Percentiles rank a stretch among this genome's conserved stretches.
phyloP scores from a whole-genome alignment of 2,113 vertebrate genomes.

The Blennius ocellaris region DNA sequence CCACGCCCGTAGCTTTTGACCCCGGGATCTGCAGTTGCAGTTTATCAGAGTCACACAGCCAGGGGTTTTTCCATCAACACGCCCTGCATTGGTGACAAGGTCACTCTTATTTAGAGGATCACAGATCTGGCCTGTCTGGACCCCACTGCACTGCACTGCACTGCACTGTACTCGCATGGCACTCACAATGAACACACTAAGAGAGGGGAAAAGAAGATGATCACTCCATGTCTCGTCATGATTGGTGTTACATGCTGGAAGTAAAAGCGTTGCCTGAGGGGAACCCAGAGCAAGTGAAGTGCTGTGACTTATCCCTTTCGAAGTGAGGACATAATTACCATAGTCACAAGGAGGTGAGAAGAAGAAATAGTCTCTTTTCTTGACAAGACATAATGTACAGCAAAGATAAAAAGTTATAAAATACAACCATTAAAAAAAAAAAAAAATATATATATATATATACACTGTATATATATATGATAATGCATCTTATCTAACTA shows the following conservation, averaged over 20 bases:
- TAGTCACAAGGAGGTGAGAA: background rate
- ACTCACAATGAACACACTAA: constrained; percentile 5
- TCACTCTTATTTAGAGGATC: constrained; percentile 18
- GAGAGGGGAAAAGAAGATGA: background rate
- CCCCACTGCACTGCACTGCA: constrained; percentile 11
- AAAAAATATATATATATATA: no score
- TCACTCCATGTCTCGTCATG: background rate
- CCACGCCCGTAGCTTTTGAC: constrained; percentile 30
- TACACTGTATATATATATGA: no score
- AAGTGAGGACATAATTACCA: background rate
- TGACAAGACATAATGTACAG: no score
- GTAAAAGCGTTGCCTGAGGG: background rate
- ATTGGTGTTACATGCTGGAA: background rate
- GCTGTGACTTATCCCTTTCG: background rate
- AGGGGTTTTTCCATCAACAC: constrained; percentile 27
- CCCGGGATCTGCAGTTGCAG: constrained; percentile 37
- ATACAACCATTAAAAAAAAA: no score
- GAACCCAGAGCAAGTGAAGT: background rate
- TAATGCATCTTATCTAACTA: no score
- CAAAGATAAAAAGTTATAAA: no score
- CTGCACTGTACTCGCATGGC: constrained; percentile 3
- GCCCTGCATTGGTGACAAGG: constrained; percentile 41
- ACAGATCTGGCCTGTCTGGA: constrained; percentile 24
- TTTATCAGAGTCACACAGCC: constrained; percentile 31
- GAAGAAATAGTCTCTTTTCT: background rate